phyloP scores from a whole-genome alignment of 2,888 invertebrate genomes.

The Xestobium rufovillosum region DNA sequence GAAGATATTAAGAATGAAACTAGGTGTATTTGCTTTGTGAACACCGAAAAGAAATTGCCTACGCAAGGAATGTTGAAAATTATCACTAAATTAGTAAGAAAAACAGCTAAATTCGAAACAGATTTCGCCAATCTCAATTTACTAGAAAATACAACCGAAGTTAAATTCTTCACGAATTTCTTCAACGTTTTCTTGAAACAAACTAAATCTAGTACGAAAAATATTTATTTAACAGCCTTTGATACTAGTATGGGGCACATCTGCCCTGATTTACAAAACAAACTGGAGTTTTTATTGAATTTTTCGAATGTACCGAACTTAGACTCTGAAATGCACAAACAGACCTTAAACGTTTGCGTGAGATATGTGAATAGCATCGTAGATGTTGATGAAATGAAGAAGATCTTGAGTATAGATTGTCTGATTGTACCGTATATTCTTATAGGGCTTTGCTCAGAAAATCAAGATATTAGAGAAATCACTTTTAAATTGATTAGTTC shows the following conservation, averaged over 20 bases:
- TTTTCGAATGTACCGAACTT: too few relatives aligned
- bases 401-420: too few relatives aligned
- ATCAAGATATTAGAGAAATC: constrained; percentile 13
- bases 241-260: constrained; percentile 7
- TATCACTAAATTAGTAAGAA: constrained; percentile 45
- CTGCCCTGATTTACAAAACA: constrained; percentile 17
- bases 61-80: constrained; percentile 52
- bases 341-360: too few relatives aligned
- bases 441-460: constrained; percentile 13
- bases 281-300: constrained; percentile 21
- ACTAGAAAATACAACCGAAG: constrained; percentile 34
- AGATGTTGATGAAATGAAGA: too few relatives aligned
- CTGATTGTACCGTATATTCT: constrained; percentile 16
- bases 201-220: constrained; percentile 41
- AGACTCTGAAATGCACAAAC: too few relatives aligned
- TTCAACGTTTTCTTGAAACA: constrained; percentile 32
- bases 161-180: constrained; percentile 44
- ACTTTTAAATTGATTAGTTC: constrained; percentile 14
- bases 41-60: constrained; percentile 46
- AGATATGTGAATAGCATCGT: too few relatives aligned
- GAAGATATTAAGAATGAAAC: constrained; percentile 36
- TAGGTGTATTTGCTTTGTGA: constrained; percentile 30
- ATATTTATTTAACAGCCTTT: constrained; percentile 6
- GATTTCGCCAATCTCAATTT: constrained; percentile 46
- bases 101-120: constrained; percentile 42